Evolutionary conservation across 2,888 invertebrate species (phyloP).

Genomic region (Leistus spinibarbis): DNA sequence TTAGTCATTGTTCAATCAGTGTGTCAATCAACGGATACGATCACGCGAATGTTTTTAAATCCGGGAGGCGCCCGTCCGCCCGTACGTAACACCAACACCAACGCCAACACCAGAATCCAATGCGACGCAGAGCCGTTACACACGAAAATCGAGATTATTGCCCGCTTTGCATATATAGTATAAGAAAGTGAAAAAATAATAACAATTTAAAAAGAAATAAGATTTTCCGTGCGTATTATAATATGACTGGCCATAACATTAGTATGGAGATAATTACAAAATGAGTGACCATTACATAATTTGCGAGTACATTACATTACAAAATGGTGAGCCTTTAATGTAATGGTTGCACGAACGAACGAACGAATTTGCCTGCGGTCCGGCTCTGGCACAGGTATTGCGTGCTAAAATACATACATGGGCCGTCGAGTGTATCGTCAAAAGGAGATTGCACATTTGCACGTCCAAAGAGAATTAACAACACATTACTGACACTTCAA

Average conservation of each 20-base stretch:
- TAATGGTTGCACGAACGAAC: background rate
- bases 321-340: too few species aligned
- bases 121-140: background rate
- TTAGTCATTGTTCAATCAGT: slow-evolving; percentile 35
- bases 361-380: background rate
- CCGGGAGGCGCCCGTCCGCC: background rate
- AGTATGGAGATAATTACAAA: background rate
- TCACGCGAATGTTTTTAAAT: slow-evolving; percentile 12
- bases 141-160: background rate
- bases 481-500: slow-evolving; percentile 9
- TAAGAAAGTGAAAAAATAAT: background rate
- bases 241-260: background rate
- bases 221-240: background rate
- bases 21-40: slow-evolving; percentile 5
- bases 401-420: background rate
- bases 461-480: slow-evolving; percentile 10
- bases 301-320: background rate
- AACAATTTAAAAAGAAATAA: background rate
- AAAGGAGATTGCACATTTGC: slow-evolving; percentile 30
- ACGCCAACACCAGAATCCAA: background rate
- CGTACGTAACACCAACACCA: background rate
- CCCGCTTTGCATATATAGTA: too few species aligned
- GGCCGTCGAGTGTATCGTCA: background rate
- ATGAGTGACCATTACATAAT: background rate
- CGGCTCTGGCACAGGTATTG: background rate